These are phyloP conservation scores for Leptobrachium leishanense DNA, from an alignment of 2,113 vertebrate species.

Conservation along the genomic window DNA sequence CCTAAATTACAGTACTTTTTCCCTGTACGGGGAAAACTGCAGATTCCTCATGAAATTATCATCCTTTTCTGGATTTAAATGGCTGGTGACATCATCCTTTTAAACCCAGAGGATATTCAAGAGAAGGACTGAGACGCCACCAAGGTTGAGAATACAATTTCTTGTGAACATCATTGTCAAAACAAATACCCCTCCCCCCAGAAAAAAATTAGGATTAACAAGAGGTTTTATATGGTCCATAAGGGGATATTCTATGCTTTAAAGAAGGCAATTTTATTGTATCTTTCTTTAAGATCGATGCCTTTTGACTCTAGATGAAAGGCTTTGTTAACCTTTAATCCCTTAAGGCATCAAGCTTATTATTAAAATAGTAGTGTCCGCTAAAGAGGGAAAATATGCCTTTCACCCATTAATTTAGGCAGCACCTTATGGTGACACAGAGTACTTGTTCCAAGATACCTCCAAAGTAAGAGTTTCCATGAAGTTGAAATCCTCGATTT, in stretches of 20 bases:
- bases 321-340: conserved; percentile 14
- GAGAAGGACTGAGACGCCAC: conserved; percentile 10
- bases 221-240: neutral
- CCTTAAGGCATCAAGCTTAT: conserved; percentile 4
- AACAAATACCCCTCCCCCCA: neutral
- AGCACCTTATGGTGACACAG: neutral
- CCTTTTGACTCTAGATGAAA: conserved; percentile 8
- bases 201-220: neutral
- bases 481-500: too few relatives aligned
- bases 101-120: neutral
- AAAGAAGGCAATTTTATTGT: neutral
- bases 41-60: conserved; percentile 26
- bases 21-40: conserved; percentile 24
- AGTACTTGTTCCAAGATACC: neutral
- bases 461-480: too few relatives aligned
- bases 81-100: conserved; percentile 34
- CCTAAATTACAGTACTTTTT: conserved; percentile 32
- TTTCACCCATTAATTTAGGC: neutral
- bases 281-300: neutral
- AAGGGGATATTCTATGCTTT: neutral
- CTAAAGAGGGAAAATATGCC: neutral
- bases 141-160: neutral
- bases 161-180: neutral
- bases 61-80: conserved; percentile 21
- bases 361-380: neutral